Conservation (phyloP, 2,888 invertebrate species). For the Drepana falcataria region DNA sequence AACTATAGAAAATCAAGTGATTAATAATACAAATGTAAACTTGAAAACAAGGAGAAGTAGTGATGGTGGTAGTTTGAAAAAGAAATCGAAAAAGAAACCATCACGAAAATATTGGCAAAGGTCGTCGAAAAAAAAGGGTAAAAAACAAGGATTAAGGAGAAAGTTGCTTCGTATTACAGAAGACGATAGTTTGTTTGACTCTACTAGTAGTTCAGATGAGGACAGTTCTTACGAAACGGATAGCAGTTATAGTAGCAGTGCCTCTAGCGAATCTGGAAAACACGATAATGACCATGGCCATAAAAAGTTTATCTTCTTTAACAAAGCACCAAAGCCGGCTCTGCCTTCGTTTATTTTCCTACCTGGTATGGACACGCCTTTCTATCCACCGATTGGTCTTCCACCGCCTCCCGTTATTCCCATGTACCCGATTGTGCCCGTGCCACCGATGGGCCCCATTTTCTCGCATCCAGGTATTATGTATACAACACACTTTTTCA, state of each 20-base stretch:
- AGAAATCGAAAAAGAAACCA: constrained; percentile 24
- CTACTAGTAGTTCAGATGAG: constrained; percentile 23
- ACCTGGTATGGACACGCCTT: constrained; percentile 59
- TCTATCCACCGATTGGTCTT: constrained; percentile 60
- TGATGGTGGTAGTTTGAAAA: constrained; percentile 16
- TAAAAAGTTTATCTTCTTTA: constrained; percentile 56
- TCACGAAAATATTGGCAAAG: constrained; percentile 27
- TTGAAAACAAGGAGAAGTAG: constrained; percentile 41
- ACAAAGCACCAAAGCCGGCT: constrained; percentile 53
- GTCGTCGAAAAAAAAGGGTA: constrained; percentile 22
- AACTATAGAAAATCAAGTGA: constrained; percentile 65
- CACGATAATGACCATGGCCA: constrained; percentile 47
- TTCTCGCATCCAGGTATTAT: constrained; percentile 31
- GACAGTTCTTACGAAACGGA: constrained; percentile 21
- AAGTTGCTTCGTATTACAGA: constrained; percentile 58
- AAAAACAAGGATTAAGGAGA: constrained; percentile 35
- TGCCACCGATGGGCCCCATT: constrained; percentile 46
- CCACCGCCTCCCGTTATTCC: constrained; percentile 55
- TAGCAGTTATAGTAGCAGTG: constrained; percentile 15
- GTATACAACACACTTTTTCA: neutral
- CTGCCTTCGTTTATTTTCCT: constrained; percentile 67
- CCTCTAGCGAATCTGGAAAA: constrained; percentile 15
- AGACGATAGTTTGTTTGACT: constrained; percentile 61
- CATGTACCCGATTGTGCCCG: constrained; percentile 65
- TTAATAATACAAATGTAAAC: constrained; percentile 48